Base-by-base conservation (phyloP, 92 coral and sea anemone species). In the Montipora capitata region DNA sequence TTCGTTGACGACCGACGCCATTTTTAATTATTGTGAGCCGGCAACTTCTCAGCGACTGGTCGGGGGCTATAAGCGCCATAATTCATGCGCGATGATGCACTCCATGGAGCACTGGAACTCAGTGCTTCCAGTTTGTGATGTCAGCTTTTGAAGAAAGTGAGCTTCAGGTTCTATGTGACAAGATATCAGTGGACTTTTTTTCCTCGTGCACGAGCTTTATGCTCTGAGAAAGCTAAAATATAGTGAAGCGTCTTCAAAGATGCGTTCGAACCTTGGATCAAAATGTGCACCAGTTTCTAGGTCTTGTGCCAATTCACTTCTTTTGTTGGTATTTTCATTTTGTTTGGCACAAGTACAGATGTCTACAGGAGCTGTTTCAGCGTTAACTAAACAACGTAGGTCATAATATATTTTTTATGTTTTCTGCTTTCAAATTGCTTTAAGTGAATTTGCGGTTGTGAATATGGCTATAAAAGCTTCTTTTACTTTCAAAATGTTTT, bases 1-100 rank as follows among this genome's bases (percentile, higher is more conserved):
- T 48, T 89, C 78, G 38, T 86, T 89, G 86, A 85, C 85, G 68
- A 81, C 88, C 49, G 94, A 7, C 67, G 92, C 79, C 63, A 78
- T 80, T 58, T 56, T 20, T 17, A 20, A 6, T 5, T 27, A 27
- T 27, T 51, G 49, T 48, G 82, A 76, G 83, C 70, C 70, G 8
- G 84, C 77, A 78, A n/a, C 40, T 20, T 10, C 27, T 56, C 69
- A 72, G 70, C 70, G 11, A 7, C 42, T 27, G 16, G 18, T 4
- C 27, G 42, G 2, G 41, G 38, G 43, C 9, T n/a, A 10, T 39
- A 56, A 40, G 86, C 59, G 68, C 69, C 35, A 48, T 48, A 5
- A 48, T 48, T 48, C 35, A 10, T 48, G 52, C 52, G 52, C 52
- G 10, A 48, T 27, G 35, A 27, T 1, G 35, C 35, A 27, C 35